phyloP scores from a whole-genome alignment of 2,113 vertebrate species.

The Lepisosteus oculatus region DNA sequence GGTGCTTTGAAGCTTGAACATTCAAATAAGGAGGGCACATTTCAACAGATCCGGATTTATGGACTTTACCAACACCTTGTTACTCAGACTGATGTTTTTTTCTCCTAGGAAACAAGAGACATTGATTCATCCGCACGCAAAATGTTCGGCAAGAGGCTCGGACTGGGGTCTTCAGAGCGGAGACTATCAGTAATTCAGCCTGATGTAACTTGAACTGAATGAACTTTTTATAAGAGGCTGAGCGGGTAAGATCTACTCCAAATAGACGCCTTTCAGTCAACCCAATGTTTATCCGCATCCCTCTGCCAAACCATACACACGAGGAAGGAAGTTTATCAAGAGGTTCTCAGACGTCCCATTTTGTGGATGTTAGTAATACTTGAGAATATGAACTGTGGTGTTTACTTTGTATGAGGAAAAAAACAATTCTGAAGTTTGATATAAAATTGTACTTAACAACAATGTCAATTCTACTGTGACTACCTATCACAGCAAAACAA shows the following conservation, averaged over 20 bases:
- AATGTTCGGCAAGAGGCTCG: background rate
- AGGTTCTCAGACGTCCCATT: conserved; percentile 52
- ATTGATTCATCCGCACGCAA: too few species aligned
- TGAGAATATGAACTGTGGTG: too few species aligned
- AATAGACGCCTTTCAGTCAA: conserved; percentile 57
- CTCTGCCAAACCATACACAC: conserved; percentile 60
- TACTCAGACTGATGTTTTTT: background rate
- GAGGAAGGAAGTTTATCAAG: conserved; percentile 52
- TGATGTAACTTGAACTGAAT: conserved; percentile 53
- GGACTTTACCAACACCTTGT: too few species aligned
- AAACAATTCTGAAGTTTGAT: too few species aligned
- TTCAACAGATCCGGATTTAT: too few species aligned
- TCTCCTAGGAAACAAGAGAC: too few species aligned
- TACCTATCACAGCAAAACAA: too few species aligned
- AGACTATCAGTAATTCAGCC: conserved; percentile 23
- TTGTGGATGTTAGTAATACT: conserved; percentile 22
- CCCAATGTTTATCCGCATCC: conserved; percentile 52
- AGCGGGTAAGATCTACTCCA: conserved; percentile 53
- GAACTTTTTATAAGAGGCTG: conserved; percentile 57
- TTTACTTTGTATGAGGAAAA: too few species aligned
- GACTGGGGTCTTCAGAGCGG: conserved; percentile 18
- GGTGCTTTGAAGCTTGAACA: too few species aligned
- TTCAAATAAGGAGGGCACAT: too few species aligned
- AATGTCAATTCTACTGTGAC: too few species aligned
- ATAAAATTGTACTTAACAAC: too few species aligned